Evolutionary conservation across 2,113 vertebrate genomes (phyloP).

Genomic region (Ifrita kowaldi): DNA sequence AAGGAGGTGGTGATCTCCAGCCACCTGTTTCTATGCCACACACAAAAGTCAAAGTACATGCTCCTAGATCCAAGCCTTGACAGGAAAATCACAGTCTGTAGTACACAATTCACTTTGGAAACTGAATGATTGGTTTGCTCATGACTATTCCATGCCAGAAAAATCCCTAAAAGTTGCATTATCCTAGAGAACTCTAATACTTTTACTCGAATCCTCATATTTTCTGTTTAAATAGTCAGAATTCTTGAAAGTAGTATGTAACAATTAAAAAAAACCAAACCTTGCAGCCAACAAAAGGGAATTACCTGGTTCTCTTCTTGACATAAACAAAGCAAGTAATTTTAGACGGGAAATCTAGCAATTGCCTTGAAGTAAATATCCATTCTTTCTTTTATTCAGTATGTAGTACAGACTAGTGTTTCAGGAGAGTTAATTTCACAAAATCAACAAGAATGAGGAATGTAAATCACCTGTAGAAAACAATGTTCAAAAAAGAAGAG

Average conservation of each 20-base stretch:
- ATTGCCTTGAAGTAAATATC: background rate
- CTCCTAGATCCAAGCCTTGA: background rate
- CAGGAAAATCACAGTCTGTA: background rate
- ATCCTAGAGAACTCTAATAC: background rate
- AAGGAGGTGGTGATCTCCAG: background rate
- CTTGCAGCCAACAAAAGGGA: background rate
- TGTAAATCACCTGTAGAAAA: background rate
- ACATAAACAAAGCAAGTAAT: background rate
- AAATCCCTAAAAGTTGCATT: background rate
- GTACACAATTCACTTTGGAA: background rate
- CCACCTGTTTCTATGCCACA: background rate
- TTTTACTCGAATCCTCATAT: background rate
- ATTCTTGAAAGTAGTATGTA: background rate
- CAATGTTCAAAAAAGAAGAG: background rate
- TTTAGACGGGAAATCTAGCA: background rate
- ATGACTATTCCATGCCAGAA: background rate
- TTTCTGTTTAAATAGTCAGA: background rate
- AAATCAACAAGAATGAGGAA: background rate
- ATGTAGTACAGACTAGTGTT: background rate
- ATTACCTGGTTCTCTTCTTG: background rate
- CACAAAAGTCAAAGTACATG: background rate
- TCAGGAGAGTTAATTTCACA: background rate
- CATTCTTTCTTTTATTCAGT: background rate
- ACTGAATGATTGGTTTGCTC: background rate
- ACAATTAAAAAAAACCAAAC: background rate